Conservation (phyloP, 2,113 vertebrate species). For the Cyanistes caeruleus region DNA sequence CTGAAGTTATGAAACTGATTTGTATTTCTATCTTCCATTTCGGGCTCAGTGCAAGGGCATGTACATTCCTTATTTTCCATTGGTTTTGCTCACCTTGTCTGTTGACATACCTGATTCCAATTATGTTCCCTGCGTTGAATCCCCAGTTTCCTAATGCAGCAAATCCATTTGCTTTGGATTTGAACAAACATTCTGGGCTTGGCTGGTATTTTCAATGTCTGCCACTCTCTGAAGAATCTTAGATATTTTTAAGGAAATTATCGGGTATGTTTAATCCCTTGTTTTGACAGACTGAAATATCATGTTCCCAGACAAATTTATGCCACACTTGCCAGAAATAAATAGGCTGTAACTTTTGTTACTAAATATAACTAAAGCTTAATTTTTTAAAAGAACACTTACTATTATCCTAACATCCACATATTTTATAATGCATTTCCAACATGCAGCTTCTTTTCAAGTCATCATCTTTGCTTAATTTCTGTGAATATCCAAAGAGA, state of each 20-base stretch:
- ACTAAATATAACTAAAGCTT: not conserved
- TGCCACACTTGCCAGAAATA: not conserved
- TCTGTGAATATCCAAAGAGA: not conserved
- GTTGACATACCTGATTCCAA: not conserved
- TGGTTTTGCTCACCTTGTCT: not conserved
- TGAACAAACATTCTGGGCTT: not conserved
- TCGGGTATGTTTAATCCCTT: not conserved
- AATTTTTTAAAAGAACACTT: not conserved
- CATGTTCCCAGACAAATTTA: not conserved
- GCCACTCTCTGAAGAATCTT: not conserved
- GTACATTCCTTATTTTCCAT: not conserved
- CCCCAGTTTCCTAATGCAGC: not conserved
- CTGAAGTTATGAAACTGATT: not conserved
- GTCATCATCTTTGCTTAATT: not conserved
- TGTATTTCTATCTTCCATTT: not conserved
- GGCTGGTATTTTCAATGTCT: not conserved
- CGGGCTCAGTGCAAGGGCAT: not conserved
- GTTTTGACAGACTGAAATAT: not conserved
- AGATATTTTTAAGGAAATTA: not conserved
- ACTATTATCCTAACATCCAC: not conserved
- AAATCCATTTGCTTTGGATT: not conserved
- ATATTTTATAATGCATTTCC: not conserved
- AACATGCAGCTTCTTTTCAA: not conserved
- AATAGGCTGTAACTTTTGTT: not conserved
- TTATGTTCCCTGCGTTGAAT: not conserved